A percentile compares a stretch with the other conserved stretches of the same genome.
phyloP scores from a whole-genome alignment of 2,888 invertebrate species.

The Ormyrus rosae region DNA sequence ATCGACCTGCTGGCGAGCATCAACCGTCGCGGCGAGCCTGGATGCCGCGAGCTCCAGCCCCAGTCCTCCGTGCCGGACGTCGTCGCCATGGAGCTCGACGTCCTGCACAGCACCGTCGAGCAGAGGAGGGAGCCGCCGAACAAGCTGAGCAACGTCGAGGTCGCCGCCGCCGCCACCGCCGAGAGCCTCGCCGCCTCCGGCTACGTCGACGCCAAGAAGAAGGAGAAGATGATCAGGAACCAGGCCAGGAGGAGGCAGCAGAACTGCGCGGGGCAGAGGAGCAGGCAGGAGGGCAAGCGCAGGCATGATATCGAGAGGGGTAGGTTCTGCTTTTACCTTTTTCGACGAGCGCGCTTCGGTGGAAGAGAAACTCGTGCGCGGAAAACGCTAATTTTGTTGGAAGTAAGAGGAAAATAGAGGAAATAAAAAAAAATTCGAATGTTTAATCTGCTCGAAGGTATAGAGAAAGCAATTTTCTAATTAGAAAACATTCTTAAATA shows the following conservation, averaged over 20 bases:
- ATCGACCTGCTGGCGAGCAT: conserved; percentile 73
- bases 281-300: conserved; percentile 19
- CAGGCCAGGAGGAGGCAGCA: conserved; percentile 70
- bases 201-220: conserved; percentile 76
- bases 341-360: too few relatives aligned
- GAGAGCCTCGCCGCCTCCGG: background rate
- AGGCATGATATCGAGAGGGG: conserved; percentile 33
- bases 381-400: too few relatives aligned
- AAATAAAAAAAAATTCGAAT: too few relatives aligned
- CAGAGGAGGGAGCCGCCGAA: conserved; percentile 57
- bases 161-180: background rate
- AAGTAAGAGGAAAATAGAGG: too few relatives aligned
- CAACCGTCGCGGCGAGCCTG: conserved; percentile 67
- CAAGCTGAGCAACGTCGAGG: conserved; percentile 17
- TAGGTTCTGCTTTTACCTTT: conserved; percentile 1
- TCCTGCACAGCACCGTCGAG: conserved; percentile 2
- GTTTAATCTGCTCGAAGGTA: too few relatives aligned
- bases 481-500: too few relatives aligned
- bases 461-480: too few relatives aligned
- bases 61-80: conserved; percentile 69
- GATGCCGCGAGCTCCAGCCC: conserved; percentile 10
- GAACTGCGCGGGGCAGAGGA: background rate
- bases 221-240: conserved; percentile 77
- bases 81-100: conserved; percentile 73
- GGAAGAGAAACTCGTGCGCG: too few relatives aligned